These are phyloP conservation scores for Xenentodon cancila DNA, from an alignment of 2,797 vertebrate genomes.

Conservation along the genomic window DNA sequence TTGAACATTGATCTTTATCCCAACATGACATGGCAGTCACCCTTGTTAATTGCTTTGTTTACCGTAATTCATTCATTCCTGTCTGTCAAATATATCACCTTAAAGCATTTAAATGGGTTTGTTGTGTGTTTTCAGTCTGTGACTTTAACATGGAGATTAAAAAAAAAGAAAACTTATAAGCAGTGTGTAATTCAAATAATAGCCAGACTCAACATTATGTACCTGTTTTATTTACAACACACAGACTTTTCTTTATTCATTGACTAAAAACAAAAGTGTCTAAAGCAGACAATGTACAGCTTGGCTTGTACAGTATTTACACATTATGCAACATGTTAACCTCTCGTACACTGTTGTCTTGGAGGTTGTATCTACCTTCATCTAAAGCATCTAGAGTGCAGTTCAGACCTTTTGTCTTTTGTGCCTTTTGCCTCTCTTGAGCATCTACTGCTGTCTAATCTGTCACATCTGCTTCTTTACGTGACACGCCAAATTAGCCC, in stretches of 20 bases:
- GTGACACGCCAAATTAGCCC: constrained; percentile 63
- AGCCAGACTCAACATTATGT: constrained; percentile 55
- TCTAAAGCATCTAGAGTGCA: constrained; percentile 48
- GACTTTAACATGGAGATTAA: too few relatives aligned
- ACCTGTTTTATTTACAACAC: constrained; percentile 75
- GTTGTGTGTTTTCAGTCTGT: background rate
- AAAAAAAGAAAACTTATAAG: background rate
- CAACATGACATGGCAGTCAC: background rate
- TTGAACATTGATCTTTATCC: too few relatives aligned
- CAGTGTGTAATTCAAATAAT: constrained; percentile 8
- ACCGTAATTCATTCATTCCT: background rate
- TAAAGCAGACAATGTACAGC: constrained; percentile 57
- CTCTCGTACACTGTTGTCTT: constrained; percentile 39
- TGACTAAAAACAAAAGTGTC: constrained; percentile 52
- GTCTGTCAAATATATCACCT: background rate
- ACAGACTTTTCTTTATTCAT: constrained; percentile 62
- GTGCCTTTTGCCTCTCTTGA: constrained; percentile 34
- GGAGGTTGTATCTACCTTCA: constrained; percentile 30
- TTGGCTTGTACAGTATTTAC: constrained; percentile 50
- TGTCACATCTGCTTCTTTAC: constrained; percentile 59
- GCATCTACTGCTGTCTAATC: constrained; percentile 56
- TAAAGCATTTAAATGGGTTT: background rate
- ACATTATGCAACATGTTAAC: constrained; percentile 46
- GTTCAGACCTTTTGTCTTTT: constrained; percentile 24
- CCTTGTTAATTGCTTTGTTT: background rate